Base-by-base conservation (phyloP, 2,888 invertebrate species). In the Sarcophaga caerulescens region DNA sequence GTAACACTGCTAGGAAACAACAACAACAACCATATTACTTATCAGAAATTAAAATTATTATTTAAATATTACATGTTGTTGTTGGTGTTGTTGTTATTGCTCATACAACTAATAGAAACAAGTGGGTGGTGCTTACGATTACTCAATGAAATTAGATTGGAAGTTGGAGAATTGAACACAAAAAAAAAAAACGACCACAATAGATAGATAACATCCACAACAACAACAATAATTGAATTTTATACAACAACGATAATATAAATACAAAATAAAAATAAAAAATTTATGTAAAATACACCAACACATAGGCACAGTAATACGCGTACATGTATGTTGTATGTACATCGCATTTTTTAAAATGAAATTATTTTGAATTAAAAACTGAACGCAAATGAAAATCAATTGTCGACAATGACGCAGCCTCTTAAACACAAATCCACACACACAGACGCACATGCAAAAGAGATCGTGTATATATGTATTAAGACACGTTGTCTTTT, bases 81-180 rank as follows among this genome's bases (percentile, higher is more conserved):
- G 35, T 35, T 35, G 35, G 44, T 47, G 47, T 45, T 68, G 17
- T 71, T 21, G 17, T 65, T 57, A 62, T 5, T 68, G 66, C 23
- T 10, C 11, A 66, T 57, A 63, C 35, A 68, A 81, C 83, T 84
- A 78, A 76, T 79, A 65, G 68, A 86, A 84, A 77, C 73, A 84
- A 86, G 86, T 86, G 86, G 86, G 86, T 86, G 86, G 86, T 86
- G 86, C 84, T 70, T 75, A 77, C 70, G 74, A 70, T 52, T 47
- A 70, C 71, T 78, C 57, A 52, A 17, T 83, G 81, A 81, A 86
- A 86, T 86, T 81, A 84, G 81, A 81, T 86, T 86, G 86, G 80
- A 84, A 65, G 69, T 83, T 86, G 84, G 83, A 84, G 63, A 65
- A 81, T 83, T 59, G 68, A 78, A 68, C n/a, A 57, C 77, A 47